phyloP scores from a whole-genome alignment of 2,113 vertebrate species.

The Sebastes schlegelii region DNA sequence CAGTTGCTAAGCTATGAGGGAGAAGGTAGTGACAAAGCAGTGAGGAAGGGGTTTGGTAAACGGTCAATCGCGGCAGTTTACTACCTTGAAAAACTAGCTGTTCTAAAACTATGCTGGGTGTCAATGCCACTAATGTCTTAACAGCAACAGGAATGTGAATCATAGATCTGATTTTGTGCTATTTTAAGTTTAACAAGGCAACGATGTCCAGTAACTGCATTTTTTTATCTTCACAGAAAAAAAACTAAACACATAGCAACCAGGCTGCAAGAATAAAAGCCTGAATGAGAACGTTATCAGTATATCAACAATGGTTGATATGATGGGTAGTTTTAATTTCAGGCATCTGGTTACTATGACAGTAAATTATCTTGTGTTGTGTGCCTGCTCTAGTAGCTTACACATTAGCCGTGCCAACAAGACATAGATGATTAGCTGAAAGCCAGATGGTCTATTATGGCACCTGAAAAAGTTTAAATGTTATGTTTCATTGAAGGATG shows the following conservation, averaged over 20 bases:
- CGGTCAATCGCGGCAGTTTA: background rate
- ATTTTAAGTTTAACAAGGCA: background rate
- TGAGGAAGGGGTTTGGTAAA: background rate
- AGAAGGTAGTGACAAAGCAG: background rate
- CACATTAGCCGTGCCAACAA: slow-evolving; percentile 10
- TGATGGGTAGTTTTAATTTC: background rate
- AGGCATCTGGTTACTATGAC: background rate
- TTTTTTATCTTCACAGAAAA: too few species aligned
- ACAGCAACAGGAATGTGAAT: background rate
- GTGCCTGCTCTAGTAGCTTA: background rate
- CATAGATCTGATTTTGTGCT: background rate
- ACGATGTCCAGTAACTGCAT: too few species aligned
- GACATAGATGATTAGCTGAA: background rate
- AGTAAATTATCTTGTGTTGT: background rate
- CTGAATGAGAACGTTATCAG: background rate
- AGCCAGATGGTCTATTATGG: slow-evolving; percentile 23
- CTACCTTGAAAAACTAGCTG: background rate
- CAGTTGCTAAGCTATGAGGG: too few species aligned
- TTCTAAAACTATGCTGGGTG: too few species aligned
- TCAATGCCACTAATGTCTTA: background rate
- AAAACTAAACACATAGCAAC: background rate
- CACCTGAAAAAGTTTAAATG: slow-evolving; percentile 13
- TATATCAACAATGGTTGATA: background rate
- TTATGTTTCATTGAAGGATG: slow-evolving; percentile 9
- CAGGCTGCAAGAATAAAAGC: background rate